Percentiles rank a stretch among this genome's conserved stretches.
phyloP scores from a whole-genome alignment of 2,888 invertebrate species.

The Cremastinae sp. region DNA sequence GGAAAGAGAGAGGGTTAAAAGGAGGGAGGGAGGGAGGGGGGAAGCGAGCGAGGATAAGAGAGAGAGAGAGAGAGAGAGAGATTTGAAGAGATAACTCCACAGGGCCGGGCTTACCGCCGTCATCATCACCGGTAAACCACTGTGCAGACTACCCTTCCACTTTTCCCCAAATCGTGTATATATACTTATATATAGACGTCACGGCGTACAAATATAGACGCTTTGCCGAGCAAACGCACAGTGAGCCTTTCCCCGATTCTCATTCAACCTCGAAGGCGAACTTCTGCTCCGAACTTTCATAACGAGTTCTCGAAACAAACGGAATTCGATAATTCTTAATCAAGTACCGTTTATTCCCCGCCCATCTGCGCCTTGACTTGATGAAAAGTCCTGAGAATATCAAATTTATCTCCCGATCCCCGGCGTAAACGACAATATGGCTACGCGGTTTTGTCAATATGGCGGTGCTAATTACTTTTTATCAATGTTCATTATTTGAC shows the following conservation, averaged over 20 bases:
- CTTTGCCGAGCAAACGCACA: constrained; percentile 5
- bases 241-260: constrained; percentile 47
- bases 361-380: not conserved
- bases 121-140: constrained; percentile 43
- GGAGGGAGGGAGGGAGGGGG: constrained; percentile 50
- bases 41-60: constrained; percentile 54
- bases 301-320: constrained; percentile 62
- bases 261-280: constrained; percentile 43
- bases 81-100: constrained; percentile 55
- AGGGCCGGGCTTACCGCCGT: constrained; percentile 54
- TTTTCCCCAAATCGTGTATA: not conserved
- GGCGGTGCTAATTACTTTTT: too few relatives aligned
- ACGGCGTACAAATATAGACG: not conserved
- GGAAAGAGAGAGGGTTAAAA: constrained; percentile 55
- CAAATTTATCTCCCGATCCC: not conserved
- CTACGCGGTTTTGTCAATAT: too few relatives aligned
- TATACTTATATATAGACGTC: not conserved
- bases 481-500: too few relatives aligned
- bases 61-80: constrained; percentile 52
- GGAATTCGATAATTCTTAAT: constrained; percentile 61
- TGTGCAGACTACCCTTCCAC: constrained; percentile 6
- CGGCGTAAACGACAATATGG: too few relatives aligned
- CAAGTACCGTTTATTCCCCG: constrained; percentile 36
- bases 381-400: not conserved
- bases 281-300: constrained; percentile 34